Base-by-base conservation (phyloP, 2,888 invertebrate species). In the Brachycybe producta region DNA sequence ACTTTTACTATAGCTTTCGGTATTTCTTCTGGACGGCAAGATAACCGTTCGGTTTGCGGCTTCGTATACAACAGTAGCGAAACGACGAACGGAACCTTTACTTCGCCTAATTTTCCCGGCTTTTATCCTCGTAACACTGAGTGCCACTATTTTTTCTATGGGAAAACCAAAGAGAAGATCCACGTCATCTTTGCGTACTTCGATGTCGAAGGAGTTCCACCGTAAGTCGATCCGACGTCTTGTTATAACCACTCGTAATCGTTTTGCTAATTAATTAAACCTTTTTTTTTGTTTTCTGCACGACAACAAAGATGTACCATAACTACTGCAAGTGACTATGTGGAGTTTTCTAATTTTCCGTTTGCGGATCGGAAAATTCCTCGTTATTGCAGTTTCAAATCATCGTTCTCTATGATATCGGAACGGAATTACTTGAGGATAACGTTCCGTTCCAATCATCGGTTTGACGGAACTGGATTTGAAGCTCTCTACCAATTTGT, bases 291-390 rank as follows among this genome's bases (percentile, higher is more conserved):
- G 13, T 17, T 11, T 51, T n/a, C 8, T 24, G 8, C 15, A 8
- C 8, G 8, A n/a, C n/a, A n/a, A n/a, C n/a, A n/a, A n/a, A n/a
- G 94, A 57, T 97, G 95, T 66, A 85, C 86, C 62, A 83, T 84
- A 52, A 77, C 79, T 41, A 84, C 91, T 2, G 86, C 88, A 38
- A 94, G 92, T 63, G 97, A 97, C 69, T 94, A 84, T 69, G 85
- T 97, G 47, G 88, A 94, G 67, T 91, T 97, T 70, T 92, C 92
- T 41, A 97, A 95, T 72, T 90, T 83, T 65, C 79, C 85, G 75
- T 79, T 84, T 55, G 78, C 82, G 58, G 95, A 97, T 70, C 76
- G 85, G 62, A 88, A 90, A 67, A 87, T 84, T 68, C 77, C 81
- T 42, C 77, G 87, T 62, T 82, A 86, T 66, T 97, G 95, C 66